A percentile compares a stretch with the other conserved stretches of the same genome.
Conservation (phyloP, 2,113 vertebrate species). For the Manacus vitellinus region DNA sequence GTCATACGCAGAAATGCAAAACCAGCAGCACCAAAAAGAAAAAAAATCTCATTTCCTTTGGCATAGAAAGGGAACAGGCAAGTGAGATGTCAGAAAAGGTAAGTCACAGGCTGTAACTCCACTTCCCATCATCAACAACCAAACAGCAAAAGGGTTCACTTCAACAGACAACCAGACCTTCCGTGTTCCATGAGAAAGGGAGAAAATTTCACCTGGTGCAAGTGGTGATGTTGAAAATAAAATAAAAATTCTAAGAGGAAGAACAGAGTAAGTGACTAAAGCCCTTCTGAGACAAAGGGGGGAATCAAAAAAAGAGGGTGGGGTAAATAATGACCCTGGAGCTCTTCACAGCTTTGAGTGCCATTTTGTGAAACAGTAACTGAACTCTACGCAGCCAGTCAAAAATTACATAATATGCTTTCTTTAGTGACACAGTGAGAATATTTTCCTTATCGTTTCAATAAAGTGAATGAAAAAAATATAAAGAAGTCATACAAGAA, state of each 20-base stretch:
- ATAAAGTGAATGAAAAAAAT: neutral
- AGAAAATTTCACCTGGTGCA: neutral
- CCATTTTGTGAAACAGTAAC: neutral
- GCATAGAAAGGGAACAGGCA: neutral
- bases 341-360: neutral
- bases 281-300: neutral
- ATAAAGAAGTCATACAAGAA: neutral
- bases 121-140: neutral
- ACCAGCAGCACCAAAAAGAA: neutral
- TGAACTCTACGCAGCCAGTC: neutral
- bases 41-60: neutral
- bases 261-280: neutral
- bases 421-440: neutral
- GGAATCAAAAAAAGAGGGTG: neutral
- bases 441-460: neutral
- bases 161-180: neutral
- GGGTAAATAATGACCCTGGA: neutral
- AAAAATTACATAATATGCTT: neutral
- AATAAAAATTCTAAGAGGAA: neutral
- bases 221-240: neutral
- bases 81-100: neutral
- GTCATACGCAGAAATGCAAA: neutral
- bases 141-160: neutral
- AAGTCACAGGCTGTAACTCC: neutral
- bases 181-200: neutral